phyloP scores from a whole-genome alignment of 2,888 invertebrate genomes.

The Apocheima hispidaria region DNA sequence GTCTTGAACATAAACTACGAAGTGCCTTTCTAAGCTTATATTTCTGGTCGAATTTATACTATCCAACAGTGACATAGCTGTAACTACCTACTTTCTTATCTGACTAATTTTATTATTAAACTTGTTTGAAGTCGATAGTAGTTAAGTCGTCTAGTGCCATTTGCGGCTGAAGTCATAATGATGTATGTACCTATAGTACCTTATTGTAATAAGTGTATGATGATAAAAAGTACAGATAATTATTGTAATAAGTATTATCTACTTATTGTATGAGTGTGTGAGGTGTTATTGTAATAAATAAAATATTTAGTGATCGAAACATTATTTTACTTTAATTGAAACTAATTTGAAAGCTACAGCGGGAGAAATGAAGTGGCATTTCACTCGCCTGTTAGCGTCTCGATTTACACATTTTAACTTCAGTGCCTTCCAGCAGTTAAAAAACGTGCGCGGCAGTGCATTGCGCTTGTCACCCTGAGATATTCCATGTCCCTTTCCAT shows the following conservation, averaged over 20 bases:
- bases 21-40: constrained; percentile 52
- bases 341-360: not conserved
- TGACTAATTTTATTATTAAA: constrained; percentile 29
- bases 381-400: too few relatives aligned
- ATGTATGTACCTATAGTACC: constrained; percentile 43
- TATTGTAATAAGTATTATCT: constrained; percentile 76
- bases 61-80: constrained; percentile 29
- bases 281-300: constrained; percentile 73
- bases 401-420: too few relatives aligned
- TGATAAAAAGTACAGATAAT: constrained; percentile 38
- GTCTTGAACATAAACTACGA: constrained; percentile 22
- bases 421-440: too few relatives aligned
- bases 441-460: too few relatives aligned
- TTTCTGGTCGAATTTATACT: constrained; percentile 59
- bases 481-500: too few relatives aligned
- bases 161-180: constrained; percentile 66
- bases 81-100: not conserved
- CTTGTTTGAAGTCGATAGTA: not conserved
- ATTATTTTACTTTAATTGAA: constrained; percentile 10
- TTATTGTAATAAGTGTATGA: constrained; percentile 39
- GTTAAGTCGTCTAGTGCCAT: constrained; percentile 66
- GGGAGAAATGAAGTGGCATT: too few relatives aligned
- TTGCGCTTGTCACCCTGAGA: too few relatives aligned
- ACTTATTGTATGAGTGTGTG: constrained; percentile 75
- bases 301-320: constrained; percentile 65